Base-by-base conservation (phyloP, 2,113 vertebrate species). In the Brachypodius melanocephalos region DNA sequence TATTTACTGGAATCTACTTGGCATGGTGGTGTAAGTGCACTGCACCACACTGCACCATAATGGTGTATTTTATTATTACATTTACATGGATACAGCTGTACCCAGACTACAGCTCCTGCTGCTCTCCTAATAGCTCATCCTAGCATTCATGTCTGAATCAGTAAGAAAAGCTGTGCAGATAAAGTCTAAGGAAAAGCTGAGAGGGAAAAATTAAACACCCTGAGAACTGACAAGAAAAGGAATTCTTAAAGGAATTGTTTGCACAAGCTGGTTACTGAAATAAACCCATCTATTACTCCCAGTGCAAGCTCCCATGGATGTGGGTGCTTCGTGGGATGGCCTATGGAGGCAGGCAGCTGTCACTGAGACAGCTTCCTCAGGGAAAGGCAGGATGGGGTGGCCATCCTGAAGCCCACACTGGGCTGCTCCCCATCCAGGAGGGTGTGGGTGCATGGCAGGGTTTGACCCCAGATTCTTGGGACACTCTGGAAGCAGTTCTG, bases 361-460 rank as follows among this genome's bases (percentile, higher is more conserved):
- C 52, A 8, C 43, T 65, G 9, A 80, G 55, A 46, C 46, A 63
- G 16, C 29, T 88, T 19, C 22, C 18, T 29, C 2, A 2, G 9
- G 48, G 38, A 67, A 32, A 29, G 18, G 12, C 1, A 3, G 42
- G n/a, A 24, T 3, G 6, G 67, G 19, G 14, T 2, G 2, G 16
- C 12, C 54, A 16, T 28, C 24, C 63, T 0, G 0, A 24, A 80
- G 45, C 52, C 71, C 62, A 42, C 2, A 1, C 1, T 0, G 49
- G 87, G 54, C n/a, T 78, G 49, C 28, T 61, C 22, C 32, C 57
- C 52, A 36, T 11, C 14, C 3, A 0, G 42, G 42, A 74, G 12
- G 0, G 0, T 14, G 25, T 2, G 3, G 7, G 48, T 76, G 15
- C 26, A 2, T 7, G 45, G n/a, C 26, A 43, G 20, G 51, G n/a